Evolutionary conservation across 2,888 invertebrate genomes (phyloP).

Genomic region (Tenthredo mesomela): DNA sequence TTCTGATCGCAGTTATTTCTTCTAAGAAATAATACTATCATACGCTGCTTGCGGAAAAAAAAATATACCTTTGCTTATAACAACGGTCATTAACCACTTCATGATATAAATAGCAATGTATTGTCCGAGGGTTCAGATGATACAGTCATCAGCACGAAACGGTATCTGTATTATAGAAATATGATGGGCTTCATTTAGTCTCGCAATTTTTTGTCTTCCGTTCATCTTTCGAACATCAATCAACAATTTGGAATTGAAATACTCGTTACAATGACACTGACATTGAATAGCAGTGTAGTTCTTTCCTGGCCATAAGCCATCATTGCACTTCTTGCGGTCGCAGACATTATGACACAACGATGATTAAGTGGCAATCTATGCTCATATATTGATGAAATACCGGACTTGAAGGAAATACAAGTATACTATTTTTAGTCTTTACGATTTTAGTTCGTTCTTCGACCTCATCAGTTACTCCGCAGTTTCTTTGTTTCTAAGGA

Average conservation of each 20-base stretch:
- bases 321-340: neutral
- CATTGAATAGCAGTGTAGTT: neutral
- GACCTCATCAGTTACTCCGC: neutral
- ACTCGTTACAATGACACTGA: conserved; percentile 3
- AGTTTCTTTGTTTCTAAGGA: neutral
- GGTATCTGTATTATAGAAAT: neutral
- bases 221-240: neutral
- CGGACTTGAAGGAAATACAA: neutral
- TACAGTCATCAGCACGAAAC: neutral
- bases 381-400: neutral
- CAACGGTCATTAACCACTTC: neutral
- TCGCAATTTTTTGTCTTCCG: neutral
- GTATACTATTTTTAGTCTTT: neutral
- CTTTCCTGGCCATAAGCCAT: neutral
- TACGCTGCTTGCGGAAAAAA: too few relatives aligned
- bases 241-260: neutral
- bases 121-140: neutral
- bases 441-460: neutral
- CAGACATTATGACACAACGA: neutral
- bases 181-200: neutral
- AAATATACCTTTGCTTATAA: neutral
- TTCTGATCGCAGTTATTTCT: too few relatives aligned
- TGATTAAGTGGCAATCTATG: neutral
- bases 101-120: neutral
- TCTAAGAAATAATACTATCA: too few relatives aligned